Base-by-base conservation (phyloP, 2,113 vertebrate genomes). In the Cebus imitator region DNA sequence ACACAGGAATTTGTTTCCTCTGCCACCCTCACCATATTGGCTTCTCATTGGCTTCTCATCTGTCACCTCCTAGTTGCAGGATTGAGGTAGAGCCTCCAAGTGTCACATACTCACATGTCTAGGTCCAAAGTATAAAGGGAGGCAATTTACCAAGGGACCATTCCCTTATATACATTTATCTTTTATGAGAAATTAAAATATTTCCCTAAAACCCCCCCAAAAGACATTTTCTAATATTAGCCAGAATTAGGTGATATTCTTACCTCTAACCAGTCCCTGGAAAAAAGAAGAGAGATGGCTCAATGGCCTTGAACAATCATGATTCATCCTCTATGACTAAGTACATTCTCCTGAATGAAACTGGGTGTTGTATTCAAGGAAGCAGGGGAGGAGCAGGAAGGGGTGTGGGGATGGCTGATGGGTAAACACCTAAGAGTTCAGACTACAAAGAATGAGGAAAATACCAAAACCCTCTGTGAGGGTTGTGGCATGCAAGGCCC, bases 121-220 rank as follows among this genome's bases (percentile, higher is more conserved):
- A 23, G 43, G 61, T 70, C 21, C 70, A 52, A 96, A 96, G 43
- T 25, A 86, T 17, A 16, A 90, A 80, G 20, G 48, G 50, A 85
- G 86, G 80, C 9, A 80, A 25, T 0, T 14, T 20, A 93, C 27
- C 14, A 72, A 72, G 90, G 7, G 9, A 37, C 0, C 0, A 25
- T 27, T 14, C 8, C 16, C 37, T 92, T 8, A 37, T 3, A 10
- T 58, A 58, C 37, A n/a, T 90, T 83, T 82, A 5, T 52, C 45
- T 81, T 89, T 80, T 90, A 52, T 61, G 43, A 95, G 48, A 83
- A 94, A 58, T 30, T 17, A 25, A 57, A 64, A 25, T 80, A 37
- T 61, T 90, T 82, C n/a, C 9, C 32, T 21, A 93, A 58, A 66
- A 45, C 32, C 2, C 0, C 2, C n/a, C 9, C 11, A 40, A 81